phyloP scores from a whole-genome alignment of 2,113 vertebrate genomes.

The Proteles cristata region DNA sequence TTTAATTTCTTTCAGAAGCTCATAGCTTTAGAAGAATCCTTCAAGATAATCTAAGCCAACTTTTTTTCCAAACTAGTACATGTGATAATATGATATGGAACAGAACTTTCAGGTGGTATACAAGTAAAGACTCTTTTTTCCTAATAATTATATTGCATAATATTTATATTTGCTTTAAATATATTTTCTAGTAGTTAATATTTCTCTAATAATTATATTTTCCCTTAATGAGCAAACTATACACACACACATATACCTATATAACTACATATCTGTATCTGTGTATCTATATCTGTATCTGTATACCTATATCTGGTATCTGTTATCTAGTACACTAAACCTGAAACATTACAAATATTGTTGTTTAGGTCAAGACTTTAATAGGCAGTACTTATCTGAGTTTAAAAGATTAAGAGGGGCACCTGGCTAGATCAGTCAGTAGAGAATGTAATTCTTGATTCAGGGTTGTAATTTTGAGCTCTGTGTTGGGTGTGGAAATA shows the following conservation, averaged over 20 bases:
- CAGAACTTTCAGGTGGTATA: neutral
- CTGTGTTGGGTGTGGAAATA: neutral
- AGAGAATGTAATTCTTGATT: neutral
- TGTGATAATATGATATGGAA: neutral
- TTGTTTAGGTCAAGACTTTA: neutral
- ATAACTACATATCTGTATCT: neutral
- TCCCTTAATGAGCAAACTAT: neutral
- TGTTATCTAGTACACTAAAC: neutral
- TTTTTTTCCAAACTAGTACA: neutral
- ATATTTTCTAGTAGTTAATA: neutral
- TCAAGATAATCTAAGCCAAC: neutral
- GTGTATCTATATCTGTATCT: neutral
- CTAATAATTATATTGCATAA: neutral
- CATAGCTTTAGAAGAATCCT: neutral
- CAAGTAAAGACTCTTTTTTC: neutral
- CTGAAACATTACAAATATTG: neutral
- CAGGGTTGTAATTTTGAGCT: neutral
- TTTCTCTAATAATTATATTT: neutral
- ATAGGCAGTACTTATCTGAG: neutral
- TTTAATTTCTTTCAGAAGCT: slow-evolving; percentile 47
- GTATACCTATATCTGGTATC: neutral
- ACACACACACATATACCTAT: neutral
- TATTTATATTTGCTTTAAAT: neutral
- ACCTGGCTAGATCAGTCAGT: neutral
- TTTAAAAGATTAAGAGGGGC: neutral